phyloP scores from a whole-genome alignment of 2,888 invertebrate genomes.

The Lasioglossum zephyrum region DNA sequence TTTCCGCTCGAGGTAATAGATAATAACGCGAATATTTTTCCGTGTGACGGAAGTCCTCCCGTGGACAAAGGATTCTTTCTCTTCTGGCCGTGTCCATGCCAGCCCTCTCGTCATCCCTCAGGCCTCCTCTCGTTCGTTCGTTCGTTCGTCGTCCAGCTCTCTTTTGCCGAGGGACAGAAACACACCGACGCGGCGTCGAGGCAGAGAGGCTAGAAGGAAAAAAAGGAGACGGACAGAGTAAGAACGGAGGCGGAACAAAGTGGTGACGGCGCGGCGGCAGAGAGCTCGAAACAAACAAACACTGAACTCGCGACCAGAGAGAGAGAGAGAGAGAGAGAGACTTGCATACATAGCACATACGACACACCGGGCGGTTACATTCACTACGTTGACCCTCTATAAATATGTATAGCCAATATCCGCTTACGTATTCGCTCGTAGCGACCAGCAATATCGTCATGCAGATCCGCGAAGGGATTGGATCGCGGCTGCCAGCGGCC shows the following conservation, averaged over 20 bases:
- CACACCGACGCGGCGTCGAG: neutral
- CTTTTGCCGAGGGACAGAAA: slow-evolving; percentile 23
- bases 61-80: slow-evolving; percentile 67
- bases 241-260: slow-evolving; percentile 53
- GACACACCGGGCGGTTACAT: neutral
- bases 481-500: slow-evolving; percentile 25
- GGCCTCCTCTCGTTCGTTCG: neutral
- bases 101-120: neutral
- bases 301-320: slow-evolving; percentile 48
- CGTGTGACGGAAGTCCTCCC: slow-evolving; percentile 66
- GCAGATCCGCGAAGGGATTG: slow-evolving; percentile 66
- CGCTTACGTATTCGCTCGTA: slow-evolving; percentile 76
- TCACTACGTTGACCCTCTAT: slow-evolving; percentile 65
- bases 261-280: slow-evolving; percentile 48
- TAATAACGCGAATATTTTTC: slow-evolving; percentile 73
- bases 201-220: slow-evolving; percentile 8
- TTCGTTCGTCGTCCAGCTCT: slow-evolving; percentile 25
- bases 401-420: slow-evolving; percentile 81
- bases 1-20: slow-evolving; percentile 71
- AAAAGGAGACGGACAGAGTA: slow-evolving; percentile 19
- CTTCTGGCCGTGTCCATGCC: slow-evolving; percentile 16
- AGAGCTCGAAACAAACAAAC: slow-evolving; percentile 64
- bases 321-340: neutral
- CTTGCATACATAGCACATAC: neutral
- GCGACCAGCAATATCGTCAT: slow-evolving; percentile 75